Percentiles rank a stretch among this genome's conserved stretches.
Conservation (phyloP, 2,113 vertebrate species). For the Baryphthengus martii region DNA sequence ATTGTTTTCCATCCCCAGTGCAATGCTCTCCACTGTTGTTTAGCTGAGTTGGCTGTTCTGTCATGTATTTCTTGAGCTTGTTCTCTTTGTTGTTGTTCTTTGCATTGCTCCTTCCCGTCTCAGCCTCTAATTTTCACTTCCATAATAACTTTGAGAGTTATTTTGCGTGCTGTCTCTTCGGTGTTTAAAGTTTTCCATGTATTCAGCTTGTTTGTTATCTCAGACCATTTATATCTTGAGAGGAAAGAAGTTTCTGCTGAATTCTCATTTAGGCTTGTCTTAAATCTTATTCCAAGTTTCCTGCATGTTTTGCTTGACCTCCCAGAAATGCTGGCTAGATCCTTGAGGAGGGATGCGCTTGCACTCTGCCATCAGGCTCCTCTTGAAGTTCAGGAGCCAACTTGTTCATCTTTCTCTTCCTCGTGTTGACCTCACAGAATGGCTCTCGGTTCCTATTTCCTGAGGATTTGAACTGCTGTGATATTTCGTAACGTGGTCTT, state of each 20-base stretch:
- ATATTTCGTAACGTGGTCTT: neutral
- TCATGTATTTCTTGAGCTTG: neutral
- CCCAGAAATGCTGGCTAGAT: neutral
- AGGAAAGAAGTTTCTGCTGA: constrained; percentile 57
- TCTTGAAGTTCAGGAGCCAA: neutral
- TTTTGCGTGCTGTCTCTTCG: neutral
- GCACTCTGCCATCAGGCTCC: neutral
- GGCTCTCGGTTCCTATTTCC: constrained; percentile 9
- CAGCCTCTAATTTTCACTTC: constrained; percentile 13
- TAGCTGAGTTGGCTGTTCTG: neutral
- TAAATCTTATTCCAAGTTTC: constrained; percentile 47
- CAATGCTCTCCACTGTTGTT: neutral
- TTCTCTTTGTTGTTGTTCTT: neutral
- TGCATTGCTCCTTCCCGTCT: neutral
- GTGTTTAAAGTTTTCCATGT: neutral
- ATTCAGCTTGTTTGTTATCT: constrained; percentile 42
- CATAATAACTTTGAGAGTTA: neutral
- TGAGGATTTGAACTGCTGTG: neutral
- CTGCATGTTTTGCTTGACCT: constrained; percentile 41
- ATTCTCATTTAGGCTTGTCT: constrained; percentile 12
- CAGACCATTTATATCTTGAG: constrained; percentile 30
- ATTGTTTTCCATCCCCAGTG: neutral
- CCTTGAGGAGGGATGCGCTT: neutral
- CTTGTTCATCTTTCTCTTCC: neutral
- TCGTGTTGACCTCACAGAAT: neutral